Percentiles rank a stretch among this genome's conserved stretches.
These are phyloP conservation scores for Microctonus aethiopoides DNA, from an alignment of 2,888 invertebrate genomes.

Conservation along the genomic window DNA sequence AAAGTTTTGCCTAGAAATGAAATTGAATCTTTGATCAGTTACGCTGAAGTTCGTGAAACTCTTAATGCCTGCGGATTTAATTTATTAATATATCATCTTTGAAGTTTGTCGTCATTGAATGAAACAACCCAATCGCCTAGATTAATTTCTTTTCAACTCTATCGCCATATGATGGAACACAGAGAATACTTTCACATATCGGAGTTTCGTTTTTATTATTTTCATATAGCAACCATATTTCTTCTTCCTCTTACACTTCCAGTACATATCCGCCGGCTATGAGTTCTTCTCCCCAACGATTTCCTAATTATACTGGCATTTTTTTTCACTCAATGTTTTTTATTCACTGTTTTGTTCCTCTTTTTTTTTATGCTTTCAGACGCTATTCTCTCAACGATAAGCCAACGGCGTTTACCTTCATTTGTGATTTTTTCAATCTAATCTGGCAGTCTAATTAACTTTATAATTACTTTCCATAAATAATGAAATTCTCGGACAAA, in stretches of 20 bases:
- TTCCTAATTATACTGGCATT: conserved; percentile 35
- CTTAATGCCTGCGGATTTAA: conserved; percentile 9
- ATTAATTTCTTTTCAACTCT: conserved; percentile 19
- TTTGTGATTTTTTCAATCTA: conserved; percentile 37
- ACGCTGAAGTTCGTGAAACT: conserved; percentile 1
- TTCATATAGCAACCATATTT: background rate
- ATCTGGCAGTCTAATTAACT: conserved; percentile 41
- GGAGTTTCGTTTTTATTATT: conserved; percentile 1
- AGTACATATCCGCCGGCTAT: conserved; percentile 23
- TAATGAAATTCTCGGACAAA: conserved; percentile 22
- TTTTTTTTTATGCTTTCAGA: background rate
- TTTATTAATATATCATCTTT: conserved; percentile 12
- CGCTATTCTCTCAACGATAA: conserved; percentile 1
- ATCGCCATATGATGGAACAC: background rate
- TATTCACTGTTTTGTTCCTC: background rate
- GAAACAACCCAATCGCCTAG: background rate
- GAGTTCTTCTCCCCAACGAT: background rate
- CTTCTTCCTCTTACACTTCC: background rate
- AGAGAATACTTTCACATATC: background rate
- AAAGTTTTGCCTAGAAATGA: conserved; percentile 29
- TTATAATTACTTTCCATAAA: conserved; percentile 42
- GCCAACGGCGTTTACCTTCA: background rate
- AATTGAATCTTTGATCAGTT: conserved; percentile 29
- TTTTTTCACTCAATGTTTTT: conserved; percentile 15
- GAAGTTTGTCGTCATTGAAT: conserved; percentile 14